phyloP scores from a whole-genome alignment of 1,140 invertebrate genomes.

The Leptonema lineaticorne region DNA sequence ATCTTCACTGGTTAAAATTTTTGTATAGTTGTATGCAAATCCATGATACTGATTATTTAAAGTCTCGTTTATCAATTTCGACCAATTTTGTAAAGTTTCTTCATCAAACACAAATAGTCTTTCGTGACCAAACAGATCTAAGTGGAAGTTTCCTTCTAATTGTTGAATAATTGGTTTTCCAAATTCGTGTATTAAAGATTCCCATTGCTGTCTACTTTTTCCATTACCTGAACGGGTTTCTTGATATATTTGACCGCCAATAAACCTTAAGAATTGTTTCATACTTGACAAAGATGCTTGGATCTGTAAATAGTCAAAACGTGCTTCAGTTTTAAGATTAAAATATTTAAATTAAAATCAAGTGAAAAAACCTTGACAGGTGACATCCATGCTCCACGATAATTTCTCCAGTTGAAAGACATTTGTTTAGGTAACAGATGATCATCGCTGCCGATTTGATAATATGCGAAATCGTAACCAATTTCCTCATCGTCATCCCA shows the following conservation, averaged over 20 bases:
- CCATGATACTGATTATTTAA: conserved; percentile 49
- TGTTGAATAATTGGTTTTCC: conserved; percentile 51
- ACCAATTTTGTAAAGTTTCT: conserved; percentile 54
- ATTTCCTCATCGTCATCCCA: conserved; percentile 47
- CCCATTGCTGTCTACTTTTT: too few species aligned
- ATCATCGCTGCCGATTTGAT: conserved; percentile 59
- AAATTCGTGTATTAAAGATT: too few species aligned
- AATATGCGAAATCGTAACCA: conserved; percentile 47
- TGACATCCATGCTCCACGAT: conserved; percentile 52
- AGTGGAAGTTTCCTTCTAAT: conserved; percentile 59
- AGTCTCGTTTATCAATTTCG: conserved; percentile 46
- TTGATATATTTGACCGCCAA: conserved; percentile 42
- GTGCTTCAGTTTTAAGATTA: not conserved
- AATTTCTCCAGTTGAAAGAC: conserved; percentile 46
- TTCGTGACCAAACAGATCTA: conserved; percentile 49
- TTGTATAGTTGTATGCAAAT: conserved; percentile 57
- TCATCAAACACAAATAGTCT: conserved; percentile 60
- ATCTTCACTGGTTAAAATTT: conserved; percentile 55
- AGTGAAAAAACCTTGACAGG: conserved; percentile 44
- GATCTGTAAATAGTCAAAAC: conserved; percentile 42
- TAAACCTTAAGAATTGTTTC: conserved; percentile 50
- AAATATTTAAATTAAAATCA: conserved; percentile 29
- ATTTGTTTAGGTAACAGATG: conserved; percentile 55
- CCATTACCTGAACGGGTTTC: too few species aligned
- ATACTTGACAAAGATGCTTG: conserved; percentile 55